phyloP scores from a whole-genome alignment of 2,797 vertebrate species.

The Danio tinwini region DNA sequence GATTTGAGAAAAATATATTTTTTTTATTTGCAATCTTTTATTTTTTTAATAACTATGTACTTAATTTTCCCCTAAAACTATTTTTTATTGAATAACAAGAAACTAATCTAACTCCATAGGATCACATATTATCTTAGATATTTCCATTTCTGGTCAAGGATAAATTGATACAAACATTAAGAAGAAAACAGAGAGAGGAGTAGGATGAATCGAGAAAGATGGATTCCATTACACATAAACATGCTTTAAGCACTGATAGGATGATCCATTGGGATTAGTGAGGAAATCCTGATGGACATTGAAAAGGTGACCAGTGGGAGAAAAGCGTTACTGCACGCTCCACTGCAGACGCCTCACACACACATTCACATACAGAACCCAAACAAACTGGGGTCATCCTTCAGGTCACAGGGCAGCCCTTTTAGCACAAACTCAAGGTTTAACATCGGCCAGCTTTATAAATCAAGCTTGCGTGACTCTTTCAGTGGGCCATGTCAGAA shows the following conservation, averaged over 20 bases:
- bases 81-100: too few relatives aligned
- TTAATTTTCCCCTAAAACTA: too few relatives aligned
- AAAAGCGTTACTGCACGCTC: conserved; percentile 52
- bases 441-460: conserved; percentile 30
- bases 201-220: conserved; percentile 60
- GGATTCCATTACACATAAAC: conserved; percentile 80
- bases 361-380: conserved; percentile 21
- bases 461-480: conserved; percentile 39
- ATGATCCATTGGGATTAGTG: conserved; percentile 79
- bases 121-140: background rate
- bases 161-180: background rate
- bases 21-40: too few relatives aligned
- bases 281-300: conserved; percentile 78
- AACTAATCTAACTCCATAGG: too few relatives aligned
- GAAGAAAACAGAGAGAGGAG: conserved; percentile 3
- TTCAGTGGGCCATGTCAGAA: conserved; percentile 25
- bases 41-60: too few relatives aligned
- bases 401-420: conserved; percentile 46
- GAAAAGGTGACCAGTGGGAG: conserved; percentile 78
- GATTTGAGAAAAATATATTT: too few relatives aligned
- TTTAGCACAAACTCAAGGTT: conserved; percentile 40
- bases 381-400: conserved; percentile 31
- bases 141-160: conserved; percentile 17
- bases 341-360: conserved; percentile 30
- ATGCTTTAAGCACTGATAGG: conserved; percentile 76